Evolutionary conservation across 1,140 invertebrate genomes (phyloP).

Genomic region (Eupristina koningsbergeri): DNA sequence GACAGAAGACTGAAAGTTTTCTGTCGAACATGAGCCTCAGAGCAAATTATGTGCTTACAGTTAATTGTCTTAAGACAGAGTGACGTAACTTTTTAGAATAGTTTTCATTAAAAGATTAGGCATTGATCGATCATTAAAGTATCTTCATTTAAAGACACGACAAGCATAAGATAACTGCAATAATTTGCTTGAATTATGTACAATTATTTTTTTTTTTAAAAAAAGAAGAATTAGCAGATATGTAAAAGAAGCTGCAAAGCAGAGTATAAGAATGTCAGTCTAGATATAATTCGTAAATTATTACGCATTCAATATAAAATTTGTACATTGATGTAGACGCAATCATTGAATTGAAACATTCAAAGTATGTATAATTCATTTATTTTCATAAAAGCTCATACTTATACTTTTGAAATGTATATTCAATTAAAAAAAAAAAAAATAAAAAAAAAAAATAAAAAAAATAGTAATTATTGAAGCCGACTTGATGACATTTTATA

Average conservation of each 20-base stretch:
- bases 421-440: too few species aligned
- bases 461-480: background rate
- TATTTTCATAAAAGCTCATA: background rate
- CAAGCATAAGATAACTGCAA: background rate
- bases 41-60: background rate
- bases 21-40: too few species aligned
- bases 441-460: too few species aligned
- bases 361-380: background rate
- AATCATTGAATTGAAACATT: conserved; percentile 12
- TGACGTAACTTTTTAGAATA: background rate
- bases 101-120: background rate
- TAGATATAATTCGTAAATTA: background rate
- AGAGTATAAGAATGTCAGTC: background rate
- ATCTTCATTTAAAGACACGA: background rate
- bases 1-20: background rate
- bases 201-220: background rate
- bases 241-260: background rate
- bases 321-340: background rate
- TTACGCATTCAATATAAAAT: background rate
- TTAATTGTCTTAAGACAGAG: background rate
- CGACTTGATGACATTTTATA: background rate
- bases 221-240: background rate
- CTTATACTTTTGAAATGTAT: background rate
- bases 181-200: too few species aligned
- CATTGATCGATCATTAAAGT: conserved; percentile 6